Base-by-base conservation (phyloP, 2,797 vertebrate genomes). In the Coreius guichenoti region DNA sequence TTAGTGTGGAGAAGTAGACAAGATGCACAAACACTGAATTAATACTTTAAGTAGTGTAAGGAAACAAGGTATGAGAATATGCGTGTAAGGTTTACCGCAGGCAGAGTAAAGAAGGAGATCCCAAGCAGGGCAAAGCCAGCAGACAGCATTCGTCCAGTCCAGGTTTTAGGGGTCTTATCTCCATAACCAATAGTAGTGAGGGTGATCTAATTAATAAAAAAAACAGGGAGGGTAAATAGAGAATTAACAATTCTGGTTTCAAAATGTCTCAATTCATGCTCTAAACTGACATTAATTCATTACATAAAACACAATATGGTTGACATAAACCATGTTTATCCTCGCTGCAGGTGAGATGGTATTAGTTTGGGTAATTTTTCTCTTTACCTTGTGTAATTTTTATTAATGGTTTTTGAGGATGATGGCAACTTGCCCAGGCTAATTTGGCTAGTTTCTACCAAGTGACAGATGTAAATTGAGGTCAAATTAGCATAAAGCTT, bases 81-180 rank as follows among this genome's bases (percentile, higher is more conserved):
- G 29, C 5, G 19, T 68, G 31, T 82, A 72, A 89, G 93, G 95
- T 95, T 97, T 91, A 99, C 98, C 91, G 98, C 98, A 86, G 98
- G 98, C 91, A 99, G 93, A 77, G 98, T 98, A 89, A 99, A 99
- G 93, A 99, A 99, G 88, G 98, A 99, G 93, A 99, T 99, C 84
- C 98, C 98, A 87, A 99, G 96, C 19, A 99, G 95, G 61, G 98
- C 97, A 70, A 99, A 99, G 72, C 98, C 96, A 0, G 98, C 98
- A 9, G 98, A 98, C 83, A 99, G 96, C 90, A 99, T 89, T 76
- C 98, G 96, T 73, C 98, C 98, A 0, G 97, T 97, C 98, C 98
- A 99, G 1, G 98, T 99, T 87, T 96, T 97, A 2, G 98, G 98
- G 39, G 98, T 99, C 95, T 99, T 99, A 94, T 99, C 98, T 86